phyloP scores from a whole-genome alignment of 2,888 invertebrate species.

The Perdita meconis region DNA sequence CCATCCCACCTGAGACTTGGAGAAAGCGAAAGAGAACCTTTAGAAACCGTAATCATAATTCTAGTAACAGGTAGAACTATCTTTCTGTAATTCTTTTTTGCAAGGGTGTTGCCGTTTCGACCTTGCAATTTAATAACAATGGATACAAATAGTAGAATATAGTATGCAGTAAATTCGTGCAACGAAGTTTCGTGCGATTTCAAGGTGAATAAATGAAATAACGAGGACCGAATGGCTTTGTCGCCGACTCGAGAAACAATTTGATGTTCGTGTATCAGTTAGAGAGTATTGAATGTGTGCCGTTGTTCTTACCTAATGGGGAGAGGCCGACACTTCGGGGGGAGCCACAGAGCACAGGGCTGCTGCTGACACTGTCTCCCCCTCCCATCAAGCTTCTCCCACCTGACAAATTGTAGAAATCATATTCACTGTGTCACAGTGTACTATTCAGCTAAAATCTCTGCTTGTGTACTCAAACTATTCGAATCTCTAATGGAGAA shows the following conservation, averaged over 20 bases:
- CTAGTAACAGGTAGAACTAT: not conserved
- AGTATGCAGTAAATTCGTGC: conserved; percentile 56
- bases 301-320: conserved; percentile 85
- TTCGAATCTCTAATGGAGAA: conserved; percentile 7
- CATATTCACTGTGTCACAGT: conserved; percentile 57
- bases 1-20: conserved; percentile 84
- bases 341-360: conserved; percentile 86
- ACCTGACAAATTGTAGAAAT: conserved; percentile 79
- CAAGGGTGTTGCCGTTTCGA: conserved; percentile 38
- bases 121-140: conserved; percentile 41
- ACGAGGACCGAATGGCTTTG: conserved; percentile 10
- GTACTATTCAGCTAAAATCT: conserved; percentile 22
- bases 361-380: conserved; percentile 86
- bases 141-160: conserved; percentile 28
- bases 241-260: conserved; percentile 9
- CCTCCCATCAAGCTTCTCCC: conserved; percentile 82
- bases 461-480: conserved; percentile 31
- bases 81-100: conserved; percentile 21
- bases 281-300: conserved; percentile 65
- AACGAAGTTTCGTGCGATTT: conserved; percentile 56
- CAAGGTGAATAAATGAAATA: conserved; percentile 26
- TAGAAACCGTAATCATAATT: not conserved
- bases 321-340: conserved; percentile 86
- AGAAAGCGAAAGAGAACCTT: conserved; percentile 26
- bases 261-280: conserved; percentile 37